phyloP scores from a whole-genome alignment of 2,797 vertebrate species.

The Potorous gilbertii region DNA sequence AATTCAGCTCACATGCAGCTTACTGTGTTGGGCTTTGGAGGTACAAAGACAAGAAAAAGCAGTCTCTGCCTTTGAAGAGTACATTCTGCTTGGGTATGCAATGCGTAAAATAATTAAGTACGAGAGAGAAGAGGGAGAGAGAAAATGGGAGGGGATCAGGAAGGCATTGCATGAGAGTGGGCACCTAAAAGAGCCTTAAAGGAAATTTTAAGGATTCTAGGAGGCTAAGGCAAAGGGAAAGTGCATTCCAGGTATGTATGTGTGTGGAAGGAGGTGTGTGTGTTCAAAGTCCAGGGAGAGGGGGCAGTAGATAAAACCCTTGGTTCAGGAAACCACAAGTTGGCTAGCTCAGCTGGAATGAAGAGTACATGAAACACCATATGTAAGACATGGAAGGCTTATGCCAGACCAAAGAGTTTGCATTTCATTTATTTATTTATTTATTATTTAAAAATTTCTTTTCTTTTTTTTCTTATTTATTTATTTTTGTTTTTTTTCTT shows the following conservation, averaged over 20 bases:
- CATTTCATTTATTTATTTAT: too few relatives aligned
- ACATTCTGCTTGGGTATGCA: not conserved
- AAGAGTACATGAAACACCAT: not conserved
- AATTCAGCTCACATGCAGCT: not conserved
- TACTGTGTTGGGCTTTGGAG: not conserved
- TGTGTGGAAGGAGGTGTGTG: not conserved
- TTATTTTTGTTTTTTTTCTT: too few relatives aligned
- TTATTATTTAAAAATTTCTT: too few relatives aligned
- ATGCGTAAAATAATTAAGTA: not conserved
- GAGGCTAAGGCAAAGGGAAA: slow-evolving; percentile 22
- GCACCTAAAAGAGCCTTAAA: not conserved
- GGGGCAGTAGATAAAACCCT: not conserved
- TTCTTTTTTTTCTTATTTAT: too few relatives aligned
- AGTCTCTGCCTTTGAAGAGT: not conserved
- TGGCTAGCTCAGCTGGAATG: not conserved
- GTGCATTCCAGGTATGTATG: not conserved
- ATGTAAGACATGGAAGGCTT: not conserved
- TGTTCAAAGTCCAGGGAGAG: not conserved
- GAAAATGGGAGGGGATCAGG: not conserved
- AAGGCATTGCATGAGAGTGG: not conserved
- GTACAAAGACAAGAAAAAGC: not conserved
- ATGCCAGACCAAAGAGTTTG: not conserved
- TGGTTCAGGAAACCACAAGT: not conserved
- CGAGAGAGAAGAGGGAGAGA: not conserved
- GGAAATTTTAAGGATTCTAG: not conserved